These are phyloP conservation scores for Drosophila neonasuta DNA, from an alignment of 2,888 invertebrate genomes.

Conservation along the genomic window DNA sequence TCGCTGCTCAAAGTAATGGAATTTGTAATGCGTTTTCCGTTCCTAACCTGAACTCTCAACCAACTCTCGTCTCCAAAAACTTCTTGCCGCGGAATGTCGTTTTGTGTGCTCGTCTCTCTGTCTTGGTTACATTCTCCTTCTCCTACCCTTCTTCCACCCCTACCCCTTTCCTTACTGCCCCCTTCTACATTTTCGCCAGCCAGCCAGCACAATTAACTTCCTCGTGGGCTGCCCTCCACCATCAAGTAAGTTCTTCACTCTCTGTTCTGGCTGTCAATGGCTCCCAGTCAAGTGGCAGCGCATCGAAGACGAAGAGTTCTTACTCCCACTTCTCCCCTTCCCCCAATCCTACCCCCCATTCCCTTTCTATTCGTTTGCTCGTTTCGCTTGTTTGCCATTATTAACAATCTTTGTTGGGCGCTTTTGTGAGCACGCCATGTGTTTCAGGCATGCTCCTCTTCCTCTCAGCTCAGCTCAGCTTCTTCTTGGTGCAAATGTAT, in stretches of 20 bases:
- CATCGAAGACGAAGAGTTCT: slow-evolving; percentile 24
- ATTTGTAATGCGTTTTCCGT: slow-evolving; percentile 68
- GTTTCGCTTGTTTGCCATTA: slow-evolving; percentile 75
- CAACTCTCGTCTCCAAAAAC: slow-evolving; percentile 16
- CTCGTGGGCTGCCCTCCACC: slow-evolving; percentile 30
- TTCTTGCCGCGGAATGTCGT: slow-evolving; percentile 64
- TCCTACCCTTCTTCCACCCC: background rate
- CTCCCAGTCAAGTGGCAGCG: slow-evolving; percentile 22
- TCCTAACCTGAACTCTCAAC: slow-evolving; percentile 20
- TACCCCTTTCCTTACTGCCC: background rate
- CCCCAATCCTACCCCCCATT: background rate
- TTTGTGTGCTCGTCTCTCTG: slow-evolving; percentile 49
- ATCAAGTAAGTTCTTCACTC: slow-evolving; percentile 7
- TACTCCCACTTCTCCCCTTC: background rate
- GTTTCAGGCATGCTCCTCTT: slow-evolving; percentile 31
- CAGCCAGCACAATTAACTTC: slow-evolving; percentile 64
- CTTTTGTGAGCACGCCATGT: slow-evolving; percentile 55
- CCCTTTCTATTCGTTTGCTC: slow-evolving; percentile 21
- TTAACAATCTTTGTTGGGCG: slow-evolving; percentile 77
- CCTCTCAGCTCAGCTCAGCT: background rate
- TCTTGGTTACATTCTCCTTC: slow-evolving; percentile 8
- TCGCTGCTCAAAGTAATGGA: slow-evolving; percentile 78
- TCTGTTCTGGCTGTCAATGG: slow-evolving; percentile 25
- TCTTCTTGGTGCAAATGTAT: slow-evolving; percentile 68
- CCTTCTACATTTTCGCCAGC: background rate